Base-by-base conservation (phyloP, 1,140 invertebrate species). In the Drosophila mojavensis region DNA sequence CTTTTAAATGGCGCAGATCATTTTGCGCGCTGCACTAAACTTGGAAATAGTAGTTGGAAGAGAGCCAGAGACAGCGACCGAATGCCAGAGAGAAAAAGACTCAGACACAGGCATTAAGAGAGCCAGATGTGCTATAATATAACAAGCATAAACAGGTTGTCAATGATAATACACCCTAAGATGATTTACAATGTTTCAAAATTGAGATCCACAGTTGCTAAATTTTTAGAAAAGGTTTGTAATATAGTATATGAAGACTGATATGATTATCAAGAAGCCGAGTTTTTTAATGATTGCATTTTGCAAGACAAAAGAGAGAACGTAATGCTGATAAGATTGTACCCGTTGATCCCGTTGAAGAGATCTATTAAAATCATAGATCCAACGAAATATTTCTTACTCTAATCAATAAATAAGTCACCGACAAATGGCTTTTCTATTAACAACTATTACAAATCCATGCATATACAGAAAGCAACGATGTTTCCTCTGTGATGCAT, bases 11-110 rank as follows among this genome's bases (percentile, higher is more conserved):
- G 54, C 75, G 75, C 47, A 74, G 59, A 82, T 79, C 64, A 83
- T 83, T 82, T 82, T 82, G 80, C 80, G 82, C 80, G 39, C 75
- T 82, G 75, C 80, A 79, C 79, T 82, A 33, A 36, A 39, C 24
- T 24, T 33, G 41, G 13, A 61, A 65, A 43, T 48, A 53, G 15
- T 69, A 45, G 36, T 36, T 4, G 5, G 15, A 7, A 72, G 15
- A 61, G 36, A 65, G 45, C 15, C 17, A 50, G 24, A 15, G n/a
- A 61, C 5, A 51, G 11, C 26, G 2, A 24, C 1, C 20, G 3
- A 24, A 1, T 24, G 20, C 20, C 20, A 24, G 45, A 55, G 39
- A 26, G 65, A 66, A 72, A 13, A 1, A 36, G 33, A 62, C 7
- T 4, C 20, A 9, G 58, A 28, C 43, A 67, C 36, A 51, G 26